Percentiles rank a stretch among this genome's conserved stretches.
phyloP scores from a whole-genome alignment of 2,797 vertebrate species.

The Distichodus sexfasciatus region DNA sequence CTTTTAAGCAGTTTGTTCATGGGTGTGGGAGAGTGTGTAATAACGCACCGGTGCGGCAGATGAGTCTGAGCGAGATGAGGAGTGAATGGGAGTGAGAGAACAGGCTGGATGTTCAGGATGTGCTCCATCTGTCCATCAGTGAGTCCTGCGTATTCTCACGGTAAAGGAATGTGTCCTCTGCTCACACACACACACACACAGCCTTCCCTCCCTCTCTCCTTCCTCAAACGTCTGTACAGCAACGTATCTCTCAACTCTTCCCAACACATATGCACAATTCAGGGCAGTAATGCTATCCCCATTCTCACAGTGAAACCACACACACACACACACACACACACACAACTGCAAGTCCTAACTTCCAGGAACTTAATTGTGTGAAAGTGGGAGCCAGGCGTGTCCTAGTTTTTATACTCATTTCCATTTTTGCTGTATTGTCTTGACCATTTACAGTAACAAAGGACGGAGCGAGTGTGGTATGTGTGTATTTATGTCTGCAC shows the following conservation, averaged over 20 bases:
- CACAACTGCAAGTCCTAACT: slow-evolving; percentile 48
- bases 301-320: slow-evolving; percentile 62
- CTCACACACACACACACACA: slow-evolving; percentile 55
- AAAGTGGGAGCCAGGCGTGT: slow-evolving; percentile 73
- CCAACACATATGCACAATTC: slow-evolving; percentile 23
- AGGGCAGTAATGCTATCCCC: slow-evolving; percentile 54
- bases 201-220: slow-evolving; percentile 40
- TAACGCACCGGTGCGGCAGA: background rate
- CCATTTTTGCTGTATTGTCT: slow-evolving; percentile 70
- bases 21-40: background rate
- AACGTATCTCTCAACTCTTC: background rate
- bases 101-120: slow-evolving; percentile 47
- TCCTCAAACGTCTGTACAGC: slow-evolving; percentile 41
- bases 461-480: slow-evolving; percentile 57
- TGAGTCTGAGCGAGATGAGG: slow-evolving; percentile 10
- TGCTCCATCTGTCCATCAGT: slow-evolving; percentile 51
- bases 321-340: slow-evolving; percentile 31
- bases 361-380: slow-evolving; percentile 70
- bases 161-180: slow-evolving; percentile 66
- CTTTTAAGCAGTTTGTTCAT: too few species aligned
- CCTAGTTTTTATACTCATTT: slow-evolving; percentile 76
- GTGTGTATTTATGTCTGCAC: slow-evolving; percentile 44
- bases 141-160: slow-evolving; percentile 69
- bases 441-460: slow-evolving; percentile 62
- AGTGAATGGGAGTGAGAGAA: slow-evolving; percentile 17